Evolutionary conservation across 2,797 vertebrate species (phyloP), one percentile per base, ranked within the genome.

Genomic region (Melanotaenia boesemani): DNA sequence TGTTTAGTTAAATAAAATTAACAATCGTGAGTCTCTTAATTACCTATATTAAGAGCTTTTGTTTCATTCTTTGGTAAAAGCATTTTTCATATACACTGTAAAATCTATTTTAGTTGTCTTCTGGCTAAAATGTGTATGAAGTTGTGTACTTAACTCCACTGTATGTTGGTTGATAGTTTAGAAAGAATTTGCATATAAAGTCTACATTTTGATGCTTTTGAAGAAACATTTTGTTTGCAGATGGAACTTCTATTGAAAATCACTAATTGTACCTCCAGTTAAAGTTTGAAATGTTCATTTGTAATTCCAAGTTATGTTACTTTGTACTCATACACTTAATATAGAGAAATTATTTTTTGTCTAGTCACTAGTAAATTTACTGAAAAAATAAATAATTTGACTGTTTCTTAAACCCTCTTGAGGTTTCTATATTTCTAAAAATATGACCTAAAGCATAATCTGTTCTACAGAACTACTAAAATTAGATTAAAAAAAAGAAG

Each of bases 1-100:
- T 39, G 39, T 70, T 71, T 64, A 22, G 34, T 62, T 74, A 13
- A 26, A 1, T 5, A 50, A 50, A 50, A 11, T n/a, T 50, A 50
- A 50, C 20, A 22, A 5, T 11, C 1, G 5, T 46, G 15, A 39
- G 44, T 46, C 18, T 46, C 6, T 50, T 10, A 50, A 7, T 18
- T 44, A 16, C 41, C 41, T 44, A 6, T 16, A 44, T 44, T 5
- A 16, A 50, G n/a, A 9, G 48, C 1, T 50, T 50, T 50, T 50
- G 22, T 50, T 50, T 50, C 8, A 50, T 50, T 50, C n/a, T 22
- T 50, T 0, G 18, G 48, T 22, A 22, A 50, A 11, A 22, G 20
- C 18, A 50, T 50, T 22, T 11, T 22, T 50, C 48, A 50, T 11
- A 22, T 22, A 50, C 48, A 50, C n/a, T 22, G 8, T 50, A 9